Percentiles rank a stretch among this genome's conserved stretches.
phyloP scores from a whole-genome alignment of 2,113 vertebrate genomes.

The Xenotilapia flavipinnis region DNA sequence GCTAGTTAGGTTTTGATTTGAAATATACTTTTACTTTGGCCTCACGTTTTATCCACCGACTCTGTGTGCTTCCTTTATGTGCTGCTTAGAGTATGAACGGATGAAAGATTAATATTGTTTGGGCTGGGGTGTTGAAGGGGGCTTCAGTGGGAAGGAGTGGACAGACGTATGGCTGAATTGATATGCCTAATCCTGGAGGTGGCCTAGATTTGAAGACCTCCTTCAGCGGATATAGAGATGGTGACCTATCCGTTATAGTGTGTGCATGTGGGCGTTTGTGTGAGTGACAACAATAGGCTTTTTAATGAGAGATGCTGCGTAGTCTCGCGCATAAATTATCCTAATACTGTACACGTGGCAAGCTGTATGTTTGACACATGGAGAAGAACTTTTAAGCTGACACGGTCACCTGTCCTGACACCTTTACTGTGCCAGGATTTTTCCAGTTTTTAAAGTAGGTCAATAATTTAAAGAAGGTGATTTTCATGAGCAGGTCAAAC shows the following conservation, averaged over 20 bases:
- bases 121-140: neutral
- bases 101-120: conserved; percentile 55
- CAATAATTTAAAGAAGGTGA: neutral
- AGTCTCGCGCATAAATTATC: conserved; percentile 47
- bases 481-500: neutral
- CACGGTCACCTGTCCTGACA: neutral
- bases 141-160: neutral
- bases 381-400: neutral
- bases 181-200: conserved; percentile 54
- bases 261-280: neutral
- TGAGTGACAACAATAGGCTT: conserved; percentile 57
- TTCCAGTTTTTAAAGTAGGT: neutral
- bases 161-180: conserved; percentile 38
- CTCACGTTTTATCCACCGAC: neutral
- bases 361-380: neutral
- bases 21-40: neutral
- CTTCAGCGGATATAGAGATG: conserved; percentile 30
- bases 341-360: conserved; percentile 62
- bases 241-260: conserved; percentile 21
- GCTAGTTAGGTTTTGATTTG: neutral
- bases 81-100: neutral
- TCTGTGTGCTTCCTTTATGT: neutral
- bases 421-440: neutral
- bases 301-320: conserved; percentile 57
- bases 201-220: conserved; percentile 55